These are phyloP conservation scores for Marcusenius ussheri DNA, from an alignment of 2,113 vertebrate genomes.

Conservation along the genomic window DNA sequence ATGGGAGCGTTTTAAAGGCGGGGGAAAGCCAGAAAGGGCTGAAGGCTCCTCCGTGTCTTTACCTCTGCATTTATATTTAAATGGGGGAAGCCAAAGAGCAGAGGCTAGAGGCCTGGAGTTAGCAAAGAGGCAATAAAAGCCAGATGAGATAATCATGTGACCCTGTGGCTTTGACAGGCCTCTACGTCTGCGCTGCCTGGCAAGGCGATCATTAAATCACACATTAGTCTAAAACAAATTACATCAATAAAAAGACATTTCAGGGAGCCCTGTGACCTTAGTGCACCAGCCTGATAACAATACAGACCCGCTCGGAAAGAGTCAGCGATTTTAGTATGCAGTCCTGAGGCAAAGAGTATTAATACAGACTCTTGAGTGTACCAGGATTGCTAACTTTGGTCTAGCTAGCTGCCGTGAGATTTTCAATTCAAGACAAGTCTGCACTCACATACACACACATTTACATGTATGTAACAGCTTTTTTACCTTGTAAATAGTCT, in stretches of 20 bases:
- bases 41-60: slow-evolving; percentile 51
- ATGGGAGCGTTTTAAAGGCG: neutral
- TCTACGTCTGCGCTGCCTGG: neutral
- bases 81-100: slow-evolving; percentile 62
- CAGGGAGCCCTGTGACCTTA: neutral
- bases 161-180: neutral
- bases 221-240: neutral
- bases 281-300: neutral
- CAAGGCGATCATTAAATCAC: neutral
- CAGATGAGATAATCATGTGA: slow-evolving; percentile 47
- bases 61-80: slow-evolving; percentile 64
- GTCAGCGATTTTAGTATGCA: neutral
- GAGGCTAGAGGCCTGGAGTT: slow-evolving; percentile 59
- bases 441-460: neutral
- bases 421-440: neutral
- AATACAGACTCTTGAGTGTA: neutral
- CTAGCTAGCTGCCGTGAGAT: neutral
- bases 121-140: slow-evolving; percentile 42
- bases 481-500: neutral
- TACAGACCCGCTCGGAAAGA: neutral
- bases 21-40: slow-evolving; percentile 45
- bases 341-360: neutral
- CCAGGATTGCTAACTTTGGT: neutral
- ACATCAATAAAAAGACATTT: neutral
- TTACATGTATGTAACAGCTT: neutral